Evolutionary conservation across 2,888 invertebrate species (phyloP), one percentile per base, ranked within the genome.

Genomic region (Protonemura montana): DNA sequence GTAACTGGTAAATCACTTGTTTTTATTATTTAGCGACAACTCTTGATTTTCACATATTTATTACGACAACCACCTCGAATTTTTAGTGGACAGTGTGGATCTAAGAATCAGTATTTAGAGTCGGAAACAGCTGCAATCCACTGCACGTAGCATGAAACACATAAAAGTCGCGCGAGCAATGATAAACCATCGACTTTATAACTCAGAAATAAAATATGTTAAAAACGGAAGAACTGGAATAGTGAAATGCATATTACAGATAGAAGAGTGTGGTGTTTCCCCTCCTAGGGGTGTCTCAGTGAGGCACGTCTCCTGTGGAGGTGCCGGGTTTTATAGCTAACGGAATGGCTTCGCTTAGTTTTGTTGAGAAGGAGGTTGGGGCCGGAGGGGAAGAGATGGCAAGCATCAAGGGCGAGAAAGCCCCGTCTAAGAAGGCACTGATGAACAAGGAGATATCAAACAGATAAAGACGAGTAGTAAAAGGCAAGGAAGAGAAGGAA

Each of bases 381-480:
- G 28, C 28, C 3, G 81, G 81, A 30, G 30, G 81, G 28, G 30
- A 29, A 30, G 30, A n/a, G 29, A 29, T n/a, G 26, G 28, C 59
- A 59, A 59, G 59, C 59, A 59, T 59, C 59, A 59, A 59, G 59
- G 59, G 59, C 59, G 59, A 59, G 59, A 59, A 59, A 59, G 13
- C 59, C 59, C 59, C 59, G 59, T 59, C 27, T 78, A 26, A 78
- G 78, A 28, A 78, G 81, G 30, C 26, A 28, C 29, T 30, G 81
- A 81, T 81, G 81, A n/a, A 81, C 81, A 81, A 28, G 81, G 29
- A 26, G 78, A 78, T 78, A 78, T 26, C 78, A 78, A 78, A 28
- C 27, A 81, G 81, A 81, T 81, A 81, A 81, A 28, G 81, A 81
- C 81, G 81, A 81, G 28, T 30, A 29, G n/a, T n/a, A 30, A 81